Base-by-base conservation (phyloP, 2,113 vertebrate genomes). In the Microcebus tavaratra region DNA sequence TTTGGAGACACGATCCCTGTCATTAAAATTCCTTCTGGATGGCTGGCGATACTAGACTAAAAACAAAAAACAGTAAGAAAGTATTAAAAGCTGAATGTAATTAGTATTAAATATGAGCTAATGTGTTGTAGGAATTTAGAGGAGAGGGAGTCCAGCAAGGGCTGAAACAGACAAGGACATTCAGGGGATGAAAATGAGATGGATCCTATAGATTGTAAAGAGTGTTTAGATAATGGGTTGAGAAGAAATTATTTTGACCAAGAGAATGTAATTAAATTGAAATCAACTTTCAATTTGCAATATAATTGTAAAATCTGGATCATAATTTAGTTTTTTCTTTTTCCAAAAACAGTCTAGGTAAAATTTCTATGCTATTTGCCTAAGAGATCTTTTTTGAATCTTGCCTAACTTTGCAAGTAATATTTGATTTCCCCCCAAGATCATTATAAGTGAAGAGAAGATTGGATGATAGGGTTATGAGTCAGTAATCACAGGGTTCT, bases 381-480 rank as follows among this genome's bases (percentile, higher is more conserved):
- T 81, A 36, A 95, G 42, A 61, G 97, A 57, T 87, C 61, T 61
- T 90, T 97, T 92, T 93, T 96, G 9, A 76, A 76, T 95, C 88
- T 97, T 94, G 34, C 36, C 73, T 70, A 97, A 91, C 1, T 21
- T 97, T 95, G 75, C 90, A 94, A 63, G 10, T 79, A 57, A 97
- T 78, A 91, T 90, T 95, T 98, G 65, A 91, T 96, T 98, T 97
- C n/a, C 27, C 90, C 50, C 88, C 95, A 34, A 87, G 94, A 80
- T 97, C 65, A 95, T 50, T 90, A 70, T 79, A 96, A 97, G 78
- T 92, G 57, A 97, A 97, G 61, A 97, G 48, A 80, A 90, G 86
- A 84, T 50, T 85, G 80, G 81, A 20, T 94, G 82, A 97, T 76
- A 95, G 7, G 50, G n/a, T 95, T 97, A 63, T 95, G 83, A 97